Base-by-base conservation (phyloP, 1,140 invertebrate genomes). In the Ceratosolen fusciceps region DNA sequence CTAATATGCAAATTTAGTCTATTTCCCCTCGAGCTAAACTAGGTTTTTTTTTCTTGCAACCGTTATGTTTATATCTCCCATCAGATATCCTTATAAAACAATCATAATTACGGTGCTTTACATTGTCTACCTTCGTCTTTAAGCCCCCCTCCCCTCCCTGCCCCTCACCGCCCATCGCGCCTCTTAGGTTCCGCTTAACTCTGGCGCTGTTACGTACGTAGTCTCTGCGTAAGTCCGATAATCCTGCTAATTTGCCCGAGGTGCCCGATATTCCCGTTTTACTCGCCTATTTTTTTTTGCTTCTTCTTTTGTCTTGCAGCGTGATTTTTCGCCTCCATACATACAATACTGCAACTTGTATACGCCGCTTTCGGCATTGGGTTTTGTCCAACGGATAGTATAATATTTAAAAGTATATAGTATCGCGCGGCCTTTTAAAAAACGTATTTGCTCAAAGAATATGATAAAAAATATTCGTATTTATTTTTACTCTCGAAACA, bases 61-160 rank as follows among this genome's bases (percentile, higher is more conserved):
- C 34, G 21, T 4, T n/a, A 10, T 19, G 24, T 52, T 77, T 62
- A 34, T 72, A 78, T 78, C 68, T 78, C 34, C 21, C 54, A 62
- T 72, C 76, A 72, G 68, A 72, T 78, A 68, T 0, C 14, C 9
- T 9, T 68, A 77, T 58, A 58, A 77, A 77, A 71, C 62, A 77
- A 78, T 78, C 68, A 24, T 14, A 67, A 71, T 77, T 77, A 77
- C 21, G n/a, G 31, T 62, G 19, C 34, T 47, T 77, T 77, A 70
- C 1, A 26, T 47, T 52, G 16, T 65, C 60, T 37, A 21, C n/a
- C 54, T 10, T 52, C 49, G 9, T 39, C 1, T 37, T n/a, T 65
- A n/a, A n/a, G n/a, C n/a, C n/a, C n/a, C n/a, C n/a, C n/a, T n/a
- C n/a, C n/a, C n/a, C n/a, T n/a, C n/a, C n/a, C n/a, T 26, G 9